Base-by-base conservation (phyloP, 2,113 vertebrate species). In the Mobula birostris region DNA sequence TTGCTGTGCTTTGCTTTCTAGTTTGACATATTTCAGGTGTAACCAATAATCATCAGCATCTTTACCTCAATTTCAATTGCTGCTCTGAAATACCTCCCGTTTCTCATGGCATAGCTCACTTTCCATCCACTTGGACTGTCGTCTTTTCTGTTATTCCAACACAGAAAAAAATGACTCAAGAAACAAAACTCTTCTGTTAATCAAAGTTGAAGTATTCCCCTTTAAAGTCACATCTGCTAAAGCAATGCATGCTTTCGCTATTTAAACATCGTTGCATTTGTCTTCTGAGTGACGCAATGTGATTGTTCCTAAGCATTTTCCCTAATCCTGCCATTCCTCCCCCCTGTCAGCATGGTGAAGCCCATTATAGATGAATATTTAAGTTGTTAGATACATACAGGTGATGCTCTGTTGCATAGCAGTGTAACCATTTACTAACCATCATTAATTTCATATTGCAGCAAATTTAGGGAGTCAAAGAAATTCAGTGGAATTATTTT, bases 191-290 rank as follows among this genome's bases (percentile, higher is more conserved):
- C 32, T 76, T 93, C 68, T 11, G 36, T 93, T 93, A 63, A 74
- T 93, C 7, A 48, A 93, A 74, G 24, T 72, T 48, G 36, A 74
- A 48, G 91, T 93, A 72, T 98, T 98, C 98, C 98, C 98, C 97
- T 97, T 98, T 98, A 98, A 98, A 98, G 97, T 97, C 98, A 97
- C 97, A 97, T 98, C 97, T 97, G 97, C 97, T 97, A 97, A 97
- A 97, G 96, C 97, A 97, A 97, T 97, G 98, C 98, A 98, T 99
- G 98, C 97, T 96, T 98, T 96, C 96, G 97, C 96, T 97, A 95
- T 97, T 98, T 97, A 98, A 97, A 98, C 96, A 97, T 96, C 96
- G 97, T 98, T 96, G 97, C 96, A 97, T 97, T 95, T 97, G 97
- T 97, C 96, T 97, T 99, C 97, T 96, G 95, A 96, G 97, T 99